phyloP scores from a whole-genome alignment of 2,797 vertebrate species.

The Microctenopoma steveboyesi region DNA sequence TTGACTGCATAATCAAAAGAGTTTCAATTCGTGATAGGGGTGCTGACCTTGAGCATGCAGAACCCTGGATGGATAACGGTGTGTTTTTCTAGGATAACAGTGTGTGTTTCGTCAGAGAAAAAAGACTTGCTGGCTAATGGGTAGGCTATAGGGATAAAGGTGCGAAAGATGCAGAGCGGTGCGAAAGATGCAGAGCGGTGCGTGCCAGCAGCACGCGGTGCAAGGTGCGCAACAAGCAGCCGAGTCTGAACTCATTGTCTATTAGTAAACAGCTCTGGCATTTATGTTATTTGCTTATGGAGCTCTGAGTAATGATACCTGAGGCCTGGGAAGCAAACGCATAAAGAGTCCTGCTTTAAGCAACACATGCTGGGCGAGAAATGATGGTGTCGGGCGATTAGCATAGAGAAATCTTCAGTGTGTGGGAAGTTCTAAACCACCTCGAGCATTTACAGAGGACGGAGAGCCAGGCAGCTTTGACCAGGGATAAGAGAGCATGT shows the following conservation, averaged over 20 bases:
- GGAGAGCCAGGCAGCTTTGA: background rate
- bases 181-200: constrained; percentile 32
- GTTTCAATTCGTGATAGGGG: constrained; percentile 29
- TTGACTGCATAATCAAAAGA: constrained; percentile 47
- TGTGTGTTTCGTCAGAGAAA: constrained; percentile 16
- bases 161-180: constrained; percentile 35
- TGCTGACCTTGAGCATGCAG: constrained; percentile 43
- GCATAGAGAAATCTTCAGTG: constrained; percentile 49
- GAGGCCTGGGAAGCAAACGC: constrained; percentile 65
- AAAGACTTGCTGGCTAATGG: constrained; percentile 19
- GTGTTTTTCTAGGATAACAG: constrained; percentile 13
- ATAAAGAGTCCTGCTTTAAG: constrained; percentile 57
- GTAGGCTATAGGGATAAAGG: constrained; percentile 34
- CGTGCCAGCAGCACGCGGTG: constrained; percentile 6
- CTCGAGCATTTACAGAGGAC: constrained; percentile 59
- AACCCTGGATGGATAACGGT: constrained; percentile 18
- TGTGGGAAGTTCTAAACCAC: constrained; percentile 57
- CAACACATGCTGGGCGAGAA: constrained; percentile 46
- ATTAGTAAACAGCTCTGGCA: constrained; percentile 77
- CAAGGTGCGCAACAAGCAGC: constrained; percentile 69
- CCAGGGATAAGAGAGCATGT: background rate
- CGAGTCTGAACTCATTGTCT: constrained; percentile 72
- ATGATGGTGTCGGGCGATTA: constrained; percentile 66
- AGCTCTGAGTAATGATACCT: constrained; percentile 81
- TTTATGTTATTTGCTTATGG: constrained; percentile 85